Base-by-base conservation (phyloP, 2,113 vertebrate species). In the Campylomormyrus tamandua region DNA sequence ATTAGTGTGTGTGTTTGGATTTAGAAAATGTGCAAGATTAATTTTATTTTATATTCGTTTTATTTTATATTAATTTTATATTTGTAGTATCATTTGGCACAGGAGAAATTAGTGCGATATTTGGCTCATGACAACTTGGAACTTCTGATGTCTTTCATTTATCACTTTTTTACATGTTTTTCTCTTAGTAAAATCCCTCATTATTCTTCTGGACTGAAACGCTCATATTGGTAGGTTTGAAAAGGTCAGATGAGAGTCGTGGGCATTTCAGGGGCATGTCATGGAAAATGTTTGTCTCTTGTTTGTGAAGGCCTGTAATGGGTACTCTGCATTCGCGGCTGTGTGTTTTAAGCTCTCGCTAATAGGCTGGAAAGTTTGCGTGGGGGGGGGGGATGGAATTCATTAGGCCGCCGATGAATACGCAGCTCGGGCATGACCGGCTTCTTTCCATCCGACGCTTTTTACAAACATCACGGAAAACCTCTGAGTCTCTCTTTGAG, bases 341-440 rank as follows among this genome's bases (percentile, higher is more conserved):
- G 49, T 90, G 93, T 93, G 83, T 92, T 94, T 91, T 91, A 94
- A 94, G 92, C 94, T 91, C 88, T 90, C n/a, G 42, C 91, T 96
- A 96, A 95, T 95, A 94, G 93, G 94, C 90, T 91, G 90, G 90
- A 94, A 94, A 93, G 91, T 94, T 92, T 90, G 84, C 91, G 66
- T 91, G 35, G 48, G n/a, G 53, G 83, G 66, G 90, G 91, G 85
- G 88, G 88, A 31, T 92, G 92, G 80, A 93, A 92, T 95, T 96
- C 94, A 92, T 94, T 94, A 94, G 91, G 88, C 46, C 91, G 90
- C 89, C 48, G 87, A 94, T 92, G 93, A 95, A 93, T 93, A 92
- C 93, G 94, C 94, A 93, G 92, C 93, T 93, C 91, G 95, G 94
- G 94, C 94, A 94, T 94, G 95, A 94, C 92, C 89, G 85, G 90